Evolutionary conservation across 2,888 invertebrate species (phyloP).

Genomic region (Trachelus tabidus): DNA sequence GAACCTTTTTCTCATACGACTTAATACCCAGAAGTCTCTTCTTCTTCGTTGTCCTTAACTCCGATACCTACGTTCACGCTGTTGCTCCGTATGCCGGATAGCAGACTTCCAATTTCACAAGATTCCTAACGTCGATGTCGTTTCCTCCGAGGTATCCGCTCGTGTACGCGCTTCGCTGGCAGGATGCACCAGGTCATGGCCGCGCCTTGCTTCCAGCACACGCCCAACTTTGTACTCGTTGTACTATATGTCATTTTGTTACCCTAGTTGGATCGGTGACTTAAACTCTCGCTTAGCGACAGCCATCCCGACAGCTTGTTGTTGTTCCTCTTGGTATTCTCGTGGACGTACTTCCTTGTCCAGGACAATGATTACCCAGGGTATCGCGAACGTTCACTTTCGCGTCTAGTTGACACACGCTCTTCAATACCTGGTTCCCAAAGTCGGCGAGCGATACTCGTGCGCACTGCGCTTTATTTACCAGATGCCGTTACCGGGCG

Average conservation of each 20-base stretch:
- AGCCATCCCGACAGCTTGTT: not conserved
- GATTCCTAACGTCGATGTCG: not conserved
- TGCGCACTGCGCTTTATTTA: not conserved
- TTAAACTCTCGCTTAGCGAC: not conserved
- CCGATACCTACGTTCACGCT: not conserved
- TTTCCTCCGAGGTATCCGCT: not conserved
- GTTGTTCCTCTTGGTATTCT: not conserved
- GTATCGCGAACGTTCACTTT: not conserved
- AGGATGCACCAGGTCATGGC: conserved; percentile 22
- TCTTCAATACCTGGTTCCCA: not conserved
- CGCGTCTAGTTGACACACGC: not conserved
- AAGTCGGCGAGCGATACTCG: not conserved
- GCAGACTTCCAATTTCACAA: not conserved
- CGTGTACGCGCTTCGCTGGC: not conserved
- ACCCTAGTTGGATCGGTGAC: not conserved
- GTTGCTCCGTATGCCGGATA: not conserved
- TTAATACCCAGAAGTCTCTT: not conserved
- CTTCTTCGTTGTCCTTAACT: not conserved
- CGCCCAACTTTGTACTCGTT: not conserved
- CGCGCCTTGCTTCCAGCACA: not conserved
- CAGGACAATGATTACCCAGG: not conserved
- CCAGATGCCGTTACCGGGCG: not conserved
- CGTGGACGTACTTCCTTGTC: not conserved
- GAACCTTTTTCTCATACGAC: not conserved
- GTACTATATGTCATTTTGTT: not conserved